phyloP scores from a whole-genome alignment of 2,113 vertebrate genomes.

The Eolophus roseicapilla region DNA sequence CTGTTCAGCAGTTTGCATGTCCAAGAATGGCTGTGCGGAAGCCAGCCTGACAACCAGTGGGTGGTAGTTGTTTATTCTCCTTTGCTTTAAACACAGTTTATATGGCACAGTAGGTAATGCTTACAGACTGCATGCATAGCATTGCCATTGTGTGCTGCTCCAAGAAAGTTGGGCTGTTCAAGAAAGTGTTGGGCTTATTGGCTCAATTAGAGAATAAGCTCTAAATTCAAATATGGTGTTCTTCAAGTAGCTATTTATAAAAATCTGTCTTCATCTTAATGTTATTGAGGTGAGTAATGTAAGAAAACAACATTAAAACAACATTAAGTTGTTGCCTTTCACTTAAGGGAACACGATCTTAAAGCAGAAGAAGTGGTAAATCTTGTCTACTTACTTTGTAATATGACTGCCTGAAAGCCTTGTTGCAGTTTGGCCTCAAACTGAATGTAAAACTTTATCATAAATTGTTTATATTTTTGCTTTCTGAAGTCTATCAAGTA shows the following conservation, averaged over 20 bases:
- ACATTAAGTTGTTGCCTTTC: not conserved
- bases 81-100: conserved; percentile 2
- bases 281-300: not conserved
- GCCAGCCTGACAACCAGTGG: conserved; percentile 50
- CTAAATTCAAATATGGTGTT: not conserved
- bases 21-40: conserved; percentile 34
- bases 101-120: not conserved
- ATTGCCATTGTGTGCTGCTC: not conserved
- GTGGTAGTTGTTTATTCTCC: conserved; percentile 21
- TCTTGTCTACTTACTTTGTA: not conserved
- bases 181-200: not conserved
- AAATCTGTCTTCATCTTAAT: not conserved
- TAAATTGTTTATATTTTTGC: not conserved
- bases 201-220: not conserved
- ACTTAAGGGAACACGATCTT: not conserved
- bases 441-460: not conserved
- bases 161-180: not conserved
- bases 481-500: not conserved
- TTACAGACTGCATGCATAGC: not conserved
- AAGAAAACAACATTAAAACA: not conserved
- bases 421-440: not conserved
- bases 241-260: not conserved
- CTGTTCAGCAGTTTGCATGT: conserved; percentile 69
- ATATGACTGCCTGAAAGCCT: not conserved
- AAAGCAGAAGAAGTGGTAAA: not conserved